A percentile compares a stretch with the other conserved stretches of the same genome.
Evolutionary conservation across 1,140 invertebrate species (phyloP).

Genomic region (Choristoneura fumiferana): DNA sequence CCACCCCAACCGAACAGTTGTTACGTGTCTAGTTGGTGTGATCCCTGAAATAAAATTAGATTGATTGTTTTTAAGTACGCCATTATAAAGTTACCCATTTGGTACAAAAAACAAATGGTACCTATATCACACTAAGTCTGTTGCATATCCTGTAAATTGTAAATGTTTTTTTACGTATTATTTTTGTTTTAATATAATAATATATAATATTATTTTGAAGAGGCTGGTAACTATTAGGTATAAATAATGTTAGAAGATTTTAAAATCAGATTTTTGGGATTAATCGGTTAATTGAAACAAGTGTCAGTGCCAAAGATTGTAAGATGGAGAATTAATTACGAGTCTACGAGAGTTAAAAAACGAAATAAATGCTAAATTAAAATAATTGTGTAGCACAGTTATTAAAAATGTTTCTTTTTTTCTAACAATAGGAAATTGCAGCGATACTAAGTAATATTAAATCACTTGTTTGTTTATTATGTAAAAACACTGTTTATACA

Average conservation of each 20-base stretch:
- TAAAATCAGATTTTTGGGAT: neutral
- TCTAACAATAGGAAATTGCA: no score
- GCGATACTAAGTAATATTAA: no score
- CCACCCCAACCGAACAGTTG: no score
- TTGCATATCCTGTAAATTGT: neutral
- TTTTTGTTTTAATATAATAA: neutral
- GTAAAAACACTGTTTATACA: no score
- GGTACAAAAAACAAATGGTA: neutral
- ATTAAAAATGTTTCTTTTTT: no score
- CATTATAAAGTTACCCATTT: slow-evolving; percentile 4
- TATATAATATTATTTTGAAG: neutral
- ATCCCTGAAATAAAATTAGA: no score
- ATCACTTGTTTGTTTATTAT: no score
- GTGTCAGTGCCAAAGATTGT: slow-evolving; percentile 12
- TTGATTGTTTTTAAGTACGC: no score
- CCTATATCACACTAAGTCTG: neutral
- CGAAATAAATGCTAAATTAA: no score
- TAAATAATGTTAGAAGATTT: neutral
- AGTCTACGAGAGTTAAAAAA: no score
- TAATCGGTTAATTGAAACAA: neutral
- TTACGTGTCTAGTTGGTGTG: no score
- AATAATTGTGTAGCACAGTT: no score
- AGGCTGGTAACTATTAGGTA: slow-evolving; percentile 4
- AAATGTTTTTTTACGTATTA: neutral
- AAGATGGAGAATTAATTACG: neutral